Evolutionary conservation across 2,797 vertebrate genomes (phyloP).

Genomic region (Otus scops): DNA sequence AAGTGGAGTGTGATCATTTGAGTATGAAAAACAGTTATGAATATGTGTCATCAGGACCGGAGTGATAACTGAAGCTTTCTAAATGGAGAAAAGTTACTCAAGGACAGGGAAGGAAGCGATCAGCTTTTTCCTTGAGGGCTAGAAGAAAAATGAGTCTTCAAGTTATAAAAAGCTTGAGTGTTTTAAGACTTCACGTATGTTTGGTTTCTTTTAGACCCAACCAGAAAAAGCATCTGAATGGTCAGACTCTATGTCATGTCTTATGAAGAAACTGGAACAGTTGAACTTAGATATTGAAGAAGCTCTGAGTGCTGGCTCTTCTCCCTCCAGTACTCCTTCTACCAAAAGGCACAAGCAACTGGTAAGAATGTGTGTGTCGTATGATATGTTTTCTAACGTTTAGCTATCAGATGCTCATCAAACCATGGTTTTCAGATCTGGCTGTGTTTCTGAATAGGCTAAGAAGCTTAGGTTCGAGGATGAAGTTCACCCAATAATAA

Average conservation of each 20-base stretch:
- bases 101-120: background rate
- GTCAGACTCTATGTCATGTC: slow-evolving; percentile 84
- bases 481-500: background rate
- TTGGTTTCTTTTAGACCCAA: slow-evolving; percentile 51
- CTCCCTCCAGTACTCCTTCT: slow-evolving; percentile 80
- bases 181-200: background rate
- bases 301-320: slow-evolving; percentile 82
- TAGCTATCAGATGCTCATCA: background rate
- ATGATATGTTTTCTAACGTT: fast-evolving
- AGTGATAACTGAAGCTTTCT: slow-evolving; percentile 5
- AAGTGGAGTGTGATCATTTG: background rate
- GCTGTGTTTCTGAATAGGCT: background rate
- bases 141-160: background rate
- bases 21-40: background rate
- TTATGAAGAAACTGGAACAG: slow-evolving; percentile 87
- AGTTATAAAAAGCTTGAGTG: background rate
- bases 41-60: background rate
- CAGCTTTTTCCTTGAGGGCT: background rate
- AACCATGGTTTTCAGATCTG: background rate
- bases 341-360: slow-evolving; percentile 71
- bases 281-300: slow-evolving; percentile 89
- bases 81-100: background rate
- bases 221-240: slow-evolving; percentile 76
- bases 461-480: background rate
- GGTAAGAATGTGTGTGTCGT: slow-evolving; percentile 57